Base-by-base conservation (phyloP, 2,113 vertebrate species). In the Pelodiscus sinensis region DNA sequence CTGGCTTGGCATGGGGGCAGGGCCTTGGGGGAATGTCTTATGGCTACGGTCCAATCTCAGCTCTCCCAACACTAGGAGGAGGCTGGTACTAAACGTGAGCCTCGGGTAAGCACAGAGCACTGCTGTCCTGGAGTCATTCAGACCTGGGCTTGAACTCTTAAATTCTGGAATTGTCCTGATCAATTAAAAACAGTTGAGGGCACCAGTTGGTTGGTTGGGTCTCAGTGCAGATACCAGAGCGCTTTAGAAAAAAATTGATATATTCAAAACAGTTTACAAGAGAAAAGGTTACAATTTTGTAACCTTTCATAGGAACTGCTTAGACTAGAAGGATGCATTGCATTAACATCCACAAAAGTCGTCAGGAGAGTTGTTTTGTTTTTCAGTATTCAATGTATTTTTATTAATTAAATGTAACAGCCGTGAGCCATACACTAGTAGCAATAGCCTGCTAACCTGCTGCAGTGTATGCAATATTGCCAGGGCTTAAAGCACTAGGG, bases 221-320 rank as follows among this genome's bases (percentile, higher is more conserved):
- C 78, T 90, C 94, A 84, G 84, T 83, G 31, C 84, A 2, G 5
- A 14, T 78, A 82, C 90, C 88, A 85, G 90, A 90, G 95, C 90
- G 56, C 56, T 82, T 94, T 82, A 85, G 56, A 19, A 51, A 71
- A 15, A 44, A 50, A 77, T 79, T 79, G 14, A 52, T 83, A 73
- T 54, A 51, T 84, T 87, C 51, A 87, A 44, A 77, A 35, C 85
- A 93, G 31, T 75, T 77, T 14, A 25, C 21, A 75, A 24, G 25
- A 25, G 44, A 44, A 44, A 44, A 44, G 44, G 44, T 44, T 44
- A 44, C 44, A 5, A 44, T 44, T 44, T 44, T 44, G 5, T 44
- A 44, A 44, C 44, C 44, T 73, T 68, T 81, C 65, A 3, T 60
- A 62, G 79, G 68, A 85, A 5, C 52, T 84, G n/a, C 52, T 93